Evolutionary conservation across 2,888 invertebrate species (phyloP).

Genomic region (Macrophya alboannulata): DNA sequence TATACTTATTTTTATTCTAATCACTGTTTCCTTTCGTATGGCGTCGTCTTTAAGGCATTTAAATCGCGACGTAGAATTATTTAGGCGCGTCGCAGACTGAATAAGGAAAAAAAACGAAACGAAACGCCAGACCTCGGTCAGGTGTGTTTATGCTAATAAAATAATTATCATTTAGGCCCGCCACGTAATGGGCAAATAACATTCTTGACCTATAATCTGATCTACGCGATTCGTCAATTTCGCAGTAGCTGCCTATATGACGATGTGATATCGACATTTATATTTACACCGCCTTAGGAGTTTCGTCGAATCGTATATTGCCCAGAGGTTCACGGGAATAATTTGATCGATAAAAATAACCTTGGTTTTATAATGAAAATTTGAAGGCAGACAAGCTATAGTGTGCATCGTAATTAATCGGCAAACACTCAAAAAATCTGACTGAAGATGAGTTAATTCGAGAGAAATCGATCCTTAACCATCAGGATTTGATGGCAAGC

Average conservation of each 20-base stretch:
- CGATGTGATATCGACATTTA: not conserved
- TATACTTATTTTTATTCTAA: slow-evolving; percentile 49
- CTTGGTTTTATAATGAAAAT: not conserved
- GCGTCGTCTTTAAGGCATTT: slow-evolving; percentile 14
- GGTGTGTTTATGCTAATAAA: slow-evolving; percentile 51
- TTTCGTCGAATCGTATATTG: not conserved
- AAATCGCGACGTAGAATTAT: slow-evolving; percentile 25
- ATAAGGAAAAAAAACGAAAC: not conserved
- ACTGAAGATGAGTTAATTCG: not conserved
- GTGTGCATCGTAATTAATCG: not conserved
- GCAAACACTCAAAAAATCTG: not conserved
- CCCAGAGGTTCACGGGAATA: too few species aligned
- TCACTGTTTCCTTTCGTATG: slow-evolving; percentile 34
- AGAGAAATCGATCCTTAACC: not conserved
- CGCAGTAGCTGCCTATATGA: not conserved
- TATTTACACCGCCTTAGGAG: slow-evolving; percentile 2
- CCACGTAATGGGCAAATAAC: slow-evolving; percentile 13
- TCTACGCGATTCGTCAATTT: slow-evolving; percentile 5
- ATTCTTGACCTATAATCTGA: slow-evolving; percentile 47
- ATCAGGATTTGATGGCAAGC: not conserved
- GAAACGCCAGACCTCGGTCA: not conserved
- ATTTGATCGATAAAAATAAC: not conserved
- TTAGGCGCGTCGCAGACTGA: slow-evolving; percentile 1
- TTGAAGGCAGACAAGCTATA: not conserved
- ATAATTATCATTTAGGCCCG: slow-evolving; percentile 20